Evolutionary conservation across 2,113 vertebrate species (phyloP).

Genomic region (Lampris megalopsis): DNA sequence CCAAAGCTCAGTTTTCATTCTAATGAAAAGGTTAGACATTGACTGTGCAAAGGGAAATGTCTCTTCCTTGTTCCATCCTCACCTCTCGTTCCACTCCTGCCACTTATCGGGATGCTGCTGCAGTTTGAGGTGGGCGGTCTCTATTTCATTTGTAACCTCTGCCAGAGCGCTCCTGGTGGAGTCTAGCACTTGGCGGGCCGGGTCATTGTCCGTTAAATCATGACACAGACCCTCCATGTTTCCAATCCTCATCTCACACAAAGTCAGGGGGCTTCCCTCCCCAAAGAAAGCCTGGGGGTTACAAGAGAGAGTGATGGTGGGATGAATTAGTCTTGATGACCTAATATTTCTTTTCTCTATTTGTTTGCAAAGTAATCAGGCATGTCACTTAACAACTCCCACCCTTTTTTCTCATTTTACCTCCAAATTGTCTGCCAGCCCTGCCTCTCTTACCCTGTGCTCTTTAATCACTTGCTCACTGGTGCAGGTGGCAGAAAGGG

Average conservation of each 20-base stretch:
- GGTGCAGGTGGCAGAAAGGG: constrained; percentile 82
- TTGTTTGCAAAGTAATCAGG: neutral
- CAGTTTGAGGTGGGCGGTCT: constrained; percentile 81
- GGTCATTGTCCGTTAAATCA: constrained; percentile 89
- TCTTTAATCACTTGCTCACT: constrained; percentile 91
- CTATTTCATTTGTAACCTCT: constrained; percentile 85
- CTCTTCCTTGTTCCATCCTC: neutral
- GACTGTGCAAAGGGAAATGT: neutral
- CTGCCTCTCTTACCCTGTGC: constrained; percentile 84
- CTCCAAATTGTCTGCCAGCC: neutral
- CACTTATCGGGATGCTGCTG: constrained; percentile 89
- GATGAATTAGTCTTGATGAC: constrained; percentile 2
- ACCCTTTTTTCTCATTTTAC: neutral
- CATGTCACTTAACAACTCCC: neutral
- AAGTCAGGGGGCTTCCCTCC: constrained; percentile 85
- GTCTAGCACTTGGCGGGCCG: constrained; percentile 77
- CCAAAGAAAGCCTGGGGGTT: constrained; percentile 88
- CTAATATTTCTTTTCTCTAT: constrained; percentile 36
- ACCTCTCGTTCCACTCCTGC: constrained; percentile 91
- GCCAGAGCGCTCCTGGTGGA: constrained; percentile 79
- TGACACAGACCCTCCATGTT: constrained; percentile 91
- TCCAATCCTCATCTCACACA: constrained; percentile 89
- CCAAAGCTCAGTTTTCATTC: neutral
- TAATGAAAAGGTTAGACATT: constrained; percentile 1
- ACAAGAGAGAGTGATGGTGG: constrained; percentile 21